phyloP scores from a whole-genome alignment of 2,797 vertebrate genomes.

The Arctocebus calabarensis region DNA sequence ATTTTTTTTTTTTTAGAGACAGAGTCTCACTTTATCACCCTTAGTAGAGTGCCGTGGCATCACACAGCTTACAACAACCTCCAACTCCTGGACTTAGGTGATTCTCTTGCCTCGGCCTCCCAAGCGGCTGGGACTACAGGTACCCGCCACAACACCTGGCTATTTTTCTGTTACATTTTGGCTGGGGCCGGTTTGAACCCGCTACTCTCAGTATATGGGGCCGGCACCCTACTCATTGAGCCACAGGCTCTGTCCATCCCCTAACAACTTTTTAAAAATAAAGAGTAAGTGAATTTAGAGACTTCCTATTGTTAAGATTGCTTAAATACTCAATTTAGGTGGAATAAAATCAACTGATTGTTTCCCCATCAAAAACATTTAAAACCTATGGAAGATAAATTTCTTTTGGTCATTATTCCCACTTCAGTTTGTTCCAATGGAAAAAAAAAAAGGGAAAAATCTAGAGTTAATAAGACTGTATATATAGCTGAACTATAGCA shows the following conservation, averaged over 20 bases:
- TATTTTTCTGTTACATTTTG: no score
- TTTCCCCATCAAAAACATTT: neutral
- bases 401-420: neutral
- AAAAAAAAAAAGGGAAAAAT: neutral
- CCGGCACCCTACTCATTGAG: no score
- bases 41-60: no score
- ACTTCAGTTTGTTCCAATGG: neutral
- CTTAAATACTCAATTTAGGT: neutral
- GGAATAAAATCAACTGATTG: neutral
- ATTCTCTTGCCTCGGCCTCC: no score
- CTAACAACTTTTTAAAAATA: slow-evolving; percentile 1
- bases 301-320: neutral
- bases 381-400: neutral
- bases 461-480: neutral
- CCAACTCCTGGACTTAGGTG: no score
- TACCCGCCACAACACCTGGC: no score
- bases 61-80: no score
- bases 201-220: no score
- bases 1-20: neutral
- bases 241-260: no score
- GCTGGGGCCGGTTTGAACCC: no score
- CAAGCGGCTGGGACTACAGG: no score
- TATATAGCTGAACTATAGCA: neutral
- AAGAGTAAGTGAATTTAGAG: neutral
- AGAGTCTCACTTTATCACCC: no score